Conservation (phyloP, 1,140 invertebrate genomes). For the Latrodectus geometricus region DNA sequence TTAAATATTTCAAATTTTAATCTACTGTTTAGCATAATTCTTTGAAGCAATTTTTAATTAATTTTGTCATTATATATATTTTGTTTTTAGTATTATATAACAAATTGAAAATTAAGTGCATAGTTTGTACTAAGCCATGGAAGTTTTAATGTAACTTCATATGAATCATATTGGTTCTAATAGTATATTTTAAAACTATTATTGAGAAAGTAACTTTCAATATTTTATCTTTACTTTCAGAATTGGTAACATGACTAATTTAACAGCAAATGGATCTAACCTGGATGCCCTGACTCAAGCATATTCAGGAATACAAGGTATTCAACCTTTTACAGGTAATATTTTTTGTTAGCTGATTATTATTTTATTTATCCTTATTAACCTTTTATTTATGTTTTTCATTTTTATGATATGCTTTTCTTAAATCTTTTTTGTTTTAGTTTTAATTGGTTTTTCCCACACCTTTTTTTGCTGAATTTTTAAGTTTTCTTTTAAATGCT, state of each 20-base stretch:
- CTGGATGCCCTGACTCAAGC: conserved; percentile 76
- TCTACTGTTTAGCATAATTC: too few species aligned
- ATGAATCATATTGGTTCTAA: too few species aligned
- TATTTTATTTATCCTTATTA: not conserved
- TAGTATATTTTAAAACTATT: too few species aligned
- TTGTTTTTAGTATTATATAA: too few species aligned
- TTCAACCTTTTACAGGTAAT: conserved; percentile 71
- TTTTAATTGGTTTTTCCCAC: not conserved
- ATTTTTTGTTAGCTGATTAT: conserved; percentile 68
- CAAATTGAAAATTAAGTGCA: too few species aligned
- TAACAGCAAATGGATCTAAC: conserved; percentile 67
- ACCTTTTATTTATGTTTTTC: not conserved
- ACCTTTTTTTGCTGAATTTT: not conserved
- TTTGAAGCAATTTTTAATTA: too few species aligned
- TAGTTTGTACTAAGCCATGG: too few species aligned
- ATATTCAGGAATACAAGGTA: conserved; percentile 74
- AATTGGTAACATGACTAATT: conserved; percentile 65
- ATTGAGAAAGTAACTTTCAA: not conserved
- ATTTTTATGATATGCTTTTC: not conserved
- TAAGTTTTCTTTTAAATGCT: not conserved
- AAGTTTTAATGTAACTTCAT: too few species aligned
- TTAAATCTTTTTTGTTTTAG: not conserved
- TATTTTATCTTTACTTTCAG: conserved; percentile 63
- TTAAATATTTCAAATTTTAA: too few species aligned
- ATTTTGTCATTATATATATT: too few species aligned